Evolutionary conservation across 2,113 vertebrate genomes (phyloP).

Genomic region (Cyanoramphus novaezelandiae): DNA sequence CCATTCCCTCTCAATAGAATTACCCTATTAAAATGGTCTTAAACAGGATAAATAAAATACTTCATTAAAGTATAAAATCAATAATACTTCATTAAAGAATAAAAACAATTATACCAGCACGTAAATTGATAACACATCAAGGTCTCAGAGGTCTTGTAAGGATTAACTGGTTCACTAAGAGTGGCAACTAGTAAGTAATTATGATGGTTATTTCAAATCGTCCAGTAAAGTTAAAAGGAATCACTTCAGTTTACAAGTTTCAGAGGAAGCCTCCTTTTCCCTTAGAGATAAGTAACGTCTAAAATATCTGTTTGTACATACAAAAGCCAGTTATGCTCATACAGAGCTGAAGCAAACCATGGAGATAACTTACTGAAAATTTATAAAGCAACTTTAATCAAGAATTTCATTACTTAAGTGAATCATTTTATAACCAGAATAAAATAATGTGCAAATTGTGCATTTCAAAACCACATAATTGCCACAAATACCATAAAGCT

Average conservation of each 20-base stretch:
- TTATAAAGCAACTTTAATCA: neutral
- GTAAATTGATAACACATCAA: neutral
- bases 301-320: neutral
- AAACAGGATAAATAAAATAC: neutral
- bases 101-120: neutral
- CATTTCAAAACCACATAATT: neutral
- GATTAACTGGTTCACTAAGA: neutral
- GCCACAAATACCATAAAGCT: neutral
- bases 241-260: neutral
- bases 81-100: neutral
- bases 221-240: neutral
- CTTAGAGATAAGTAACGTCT: neutral
- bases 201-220: neutral
- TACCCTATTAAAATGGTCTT: neutral
- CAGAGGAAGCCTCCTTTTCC: neutral
- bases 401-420: neutral
- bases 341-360: neutral
- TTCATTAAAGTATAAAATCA: neutral
- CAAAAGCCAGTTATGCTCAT: neutral
- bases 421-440: neutral
- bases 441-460: neutral
- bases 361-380: neutral
- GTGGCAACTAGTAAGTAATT: neutral
- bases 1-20: neutral
- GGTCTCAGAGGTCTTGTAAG: neutral